Evolutionary conservation across 2,113 vertebrate genomes (phyloP).

Genomic region (Thermophis baileyi): DNA sequence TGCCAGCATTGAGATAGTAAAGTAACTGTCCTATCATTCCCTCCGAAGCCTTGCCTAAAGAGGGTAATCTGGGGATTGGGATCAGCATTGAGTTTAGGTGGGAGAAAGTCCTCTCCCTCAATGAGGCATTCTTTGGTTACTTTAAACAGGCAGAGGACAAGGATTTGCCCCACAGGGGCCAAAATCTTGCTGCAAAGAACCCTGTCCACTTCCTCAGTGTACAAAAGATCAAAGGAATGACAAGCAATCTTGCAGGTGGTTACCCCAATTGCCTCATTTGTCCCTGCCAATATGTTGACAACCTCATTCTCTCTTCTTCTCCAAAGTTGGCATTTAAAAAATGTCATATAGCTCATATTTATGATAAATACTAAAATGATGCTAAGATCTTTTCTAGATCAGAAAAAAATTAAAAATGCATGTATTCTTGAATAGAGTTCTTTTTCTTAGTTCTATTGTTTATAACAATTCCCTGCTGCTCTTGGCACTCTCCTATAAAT

Average conservation of each 20-base stretch:
- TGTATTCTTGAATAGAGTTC: constrained; percentile 11
- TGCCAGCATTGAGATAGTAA: not conserved
- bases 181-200: not conserved
- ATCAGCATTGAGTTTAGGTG: not conserved
- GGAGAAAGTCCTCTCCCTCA: not conserved
- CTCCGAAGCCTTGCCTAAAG: not conserved
- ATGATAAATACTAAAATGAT: not conserved
- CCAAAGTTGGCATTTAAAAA: not conserved
- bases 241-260: not conserved
- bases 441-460: not conserved
- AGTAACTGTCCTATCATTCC: not conserved
- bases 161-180: not conserved
- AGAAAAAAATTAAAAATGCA: not conserved
- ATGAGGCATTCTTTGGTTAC: not conserved
- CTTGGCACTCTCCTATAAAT: not conserved
- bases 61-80: not conserved
- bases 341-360: not conserved
- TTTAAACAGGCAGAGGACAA: not conserved
- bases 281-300: not conserved
- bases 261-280: not conserved
- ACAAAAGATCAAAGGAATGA: not conserved
- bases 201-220: not conserved
- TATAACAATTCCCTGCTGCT: not conserved
- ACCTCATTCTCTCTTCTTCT: too few relatives aligned
- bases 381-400: not conserved